Conservation (phyloP, 1,140 invertebrate genomes). For the Ruditapes philippinarum region DNA sequence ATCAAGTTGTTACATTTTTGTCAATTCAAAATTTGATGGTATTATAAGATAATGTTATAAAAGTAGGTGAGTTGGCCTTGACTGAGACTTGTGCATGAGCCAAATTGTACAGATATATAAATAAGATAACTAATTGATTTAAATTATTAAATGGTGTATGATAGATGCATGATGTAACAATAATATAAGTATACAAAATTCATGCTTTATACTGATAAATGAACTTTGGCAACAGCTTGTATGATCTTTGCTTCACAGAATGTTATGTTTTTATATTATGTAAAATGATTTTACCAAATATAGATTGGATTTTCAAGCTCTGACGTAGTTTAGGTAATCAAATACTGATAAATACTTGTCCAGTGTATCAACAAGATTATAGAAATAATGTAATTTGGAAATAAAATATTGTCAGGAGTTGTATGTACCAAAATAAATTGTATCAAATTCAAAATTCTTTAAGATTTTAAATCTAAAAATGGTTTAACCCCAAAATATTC, state of each 20-base stretch:
- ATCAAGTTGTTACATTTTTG: no score
- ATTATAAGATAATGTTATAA: not conserved
- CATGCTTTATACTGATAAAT: not conserved
- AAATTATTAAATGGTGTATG: not conserved
- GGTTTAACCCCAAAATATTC: no score
- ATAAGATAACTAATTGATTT: not conserved
- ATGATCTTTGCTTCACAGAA: not conserved
- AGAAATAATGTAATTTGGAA: no score
- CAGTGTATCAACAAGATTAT: no score
- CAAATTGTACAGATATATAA: no score
- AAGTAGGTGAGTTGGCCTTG: not conserved
- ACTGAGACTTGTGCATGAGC: not conserved
- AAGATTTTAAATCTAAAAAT: no score
- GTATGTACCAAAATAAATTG: no score
- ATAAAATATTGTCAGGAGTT: no score
- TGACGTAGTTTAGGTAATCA: conserved; percentile 8
- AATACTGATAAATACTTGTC: not conserved
- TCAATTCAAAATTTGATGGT: no score
- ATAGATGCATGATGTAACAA: not conserved
- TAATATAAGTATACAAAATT: not conserved
- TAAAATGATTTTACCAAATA: conserved; percentile 13
- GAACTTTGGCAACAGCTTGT: conserved; percentile 9
- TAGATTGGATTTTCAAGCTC: not conserved
- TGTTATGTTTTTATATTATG: not conserved
- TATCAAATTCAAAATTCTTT: no score